These are phyloP conservation scores for Pogonophryne albipinna DNA, from an alignment of 2,797 vertebrate genomes.

Conservation along the genomic window DNA sequence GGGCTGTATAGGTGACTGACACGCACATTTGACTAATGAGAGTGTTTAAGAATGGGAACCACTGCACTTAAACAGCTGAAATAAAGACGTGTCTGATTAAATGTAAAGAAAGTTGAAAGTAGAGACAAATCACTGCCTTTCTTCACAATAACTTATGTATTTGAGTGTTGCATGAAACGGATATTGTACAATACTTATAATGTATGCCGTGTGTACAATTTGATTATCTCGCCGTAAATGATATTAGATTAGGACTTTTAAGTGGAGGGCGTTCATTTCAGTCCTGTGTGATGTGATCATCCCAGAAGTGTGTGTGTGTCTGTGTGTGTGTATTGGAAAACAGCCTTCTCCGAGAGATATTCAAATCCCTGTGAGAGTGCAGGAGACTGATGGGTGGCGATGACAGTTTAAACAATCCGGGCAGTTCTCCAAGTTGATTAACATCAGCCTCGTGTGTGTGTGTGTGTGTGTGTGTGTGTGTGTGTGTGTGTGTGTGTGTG, in stretches of 20 bases:
- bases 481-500: not conserved
- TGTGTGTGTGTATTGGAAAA: conserved; percentile 45
- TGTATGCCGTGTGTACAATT: no score
- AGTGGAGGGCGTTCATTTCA: conserved; percentile 11
- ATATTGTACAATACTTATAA: no score
- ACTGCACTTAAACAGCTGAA: not conserved
- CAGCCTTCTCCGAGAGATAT: conserved; percentile 61
- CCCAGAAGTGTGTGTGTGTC: conserved; percentile 2
- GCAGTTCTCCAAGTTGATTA: conserved; percentile 77
- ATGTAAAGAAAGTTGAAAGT: not conserved
- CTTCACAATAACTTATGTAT: not conserved
- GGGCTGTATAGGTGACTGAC: not conserved
- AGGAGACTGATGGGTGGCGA: conserved; percentile 71
- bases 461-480: conserved; percentile 29
- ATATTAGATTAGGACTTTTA: not conserved
- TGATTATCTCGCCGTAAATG: no score
- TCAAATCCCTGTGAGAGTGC: conserved; percentile 67
- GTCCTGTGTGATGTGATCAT: conserved; percentile 24
- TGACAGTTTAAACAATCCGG: conserved; percentile 74
- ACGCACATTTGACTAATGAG: not conserved
- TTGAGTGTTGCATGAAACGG: no score
- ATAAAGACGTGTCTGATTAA: not conserved
- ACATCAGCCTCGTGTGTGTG: conserved; percentile 58
- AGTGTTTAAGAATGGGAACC: not conserved
- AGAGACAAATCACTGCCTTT: not conserved